These are phyloP conservation scores for Sandelia bainsii DNA, from an alignment of 2,797 vertebrate species.

Conservation along the genomic window DNA sequence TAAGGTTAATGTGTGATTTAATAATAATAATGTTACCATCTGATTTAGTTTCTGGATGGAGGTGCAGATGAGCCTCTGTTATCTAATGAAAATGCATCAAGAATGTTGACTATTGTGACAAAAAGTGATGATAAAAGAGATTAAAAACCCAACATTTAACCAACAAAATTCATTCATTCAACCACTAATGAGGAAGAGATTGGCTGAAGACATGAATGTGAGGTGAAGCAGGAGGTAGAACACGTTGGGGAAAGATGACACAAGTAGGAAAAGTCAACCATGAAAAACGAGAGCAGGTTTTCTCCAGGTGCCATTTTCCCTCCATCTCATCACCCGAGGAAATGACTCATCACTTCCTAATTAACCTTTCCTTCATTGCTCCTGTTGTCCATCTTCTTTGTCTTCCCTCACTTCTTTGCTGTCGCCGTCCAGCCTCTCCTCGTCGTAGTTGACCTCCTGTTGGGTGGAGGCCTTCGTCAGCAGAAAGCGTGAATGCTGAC, in stretches of 20 bases:
- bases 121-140: too few species aligned
- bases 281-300: not conserved
- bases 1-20: too few species aligned
- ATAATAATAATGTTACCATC: not conserved
- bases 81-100: too few species aligned
- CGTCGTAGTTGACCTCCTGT: not conserved
- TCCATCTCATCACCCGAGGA: not conserved
- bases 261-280: not conserved
- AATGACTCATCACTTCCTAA: not conserved
- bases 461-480: slow-evolving; percentile 27
- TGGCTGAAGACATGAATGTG: not conserved
- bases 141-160: too few species aligned
- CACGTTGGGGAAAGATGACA: not conserved
- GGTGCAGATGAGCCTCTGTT: too few species aligned
- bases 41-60: too few species aligned
- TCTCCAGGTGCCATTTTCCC: not conserved
- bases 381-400: not conserved
- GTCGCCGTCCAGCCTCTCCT: not conserved
- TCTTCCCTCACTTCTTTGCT: not conserved
- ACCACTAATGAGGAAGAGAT: not conserved
- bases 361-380: slow-evolving; percentile 14
- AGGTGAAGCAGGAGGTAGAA: not conserved
- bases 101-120: too few species aligned
- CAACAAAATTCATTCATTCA: not conserved
- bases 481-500: slow-evolving; percentile 46